A percentile compares a stretch with the other conserved stretches of the same genome.
Conservation (phyloP, 2,888 invertebrate species). For the Acleris sparsana region DNA sequence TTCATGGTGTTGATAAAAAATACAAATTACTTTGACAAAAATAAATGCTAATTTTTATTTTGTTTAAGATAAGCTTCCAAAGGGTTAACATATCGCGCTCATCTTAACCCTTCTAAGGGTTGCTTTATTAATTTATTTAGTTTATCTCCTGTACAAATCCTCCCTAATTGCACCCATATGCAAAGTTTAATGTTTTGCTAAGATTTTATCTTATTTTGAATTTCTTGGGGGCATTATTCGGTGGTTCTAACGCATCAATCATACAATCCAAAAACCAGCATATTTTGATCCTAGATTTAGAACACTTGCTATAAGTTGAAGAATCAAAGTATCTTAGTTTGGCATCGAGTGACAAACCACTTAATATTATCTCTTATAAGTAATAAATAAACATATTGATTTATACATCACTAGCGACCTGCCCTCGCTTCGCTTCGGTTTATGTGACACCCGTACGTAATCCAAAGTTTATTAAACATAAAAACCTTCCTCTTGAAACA, state of each 20-base stretch:
- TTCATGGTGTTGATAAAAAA: constrained; percentile 8
- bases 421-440: too few relatives aligned
- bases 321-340: too few relatives aligned
- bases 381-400: too few relatives aligned
- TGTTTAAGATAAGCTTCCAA: constrained; percentile 39
- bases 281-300: too few relatives aligned
- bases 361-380: too few relatives aligned
- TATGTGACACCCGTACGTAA: too few relatives aligned
- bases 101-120: constrained; percentile 75
- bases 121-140: constrained; percentile 81
- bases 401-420: too few relatives aligned
- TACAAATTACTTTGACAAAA: constrained; percentile 23
- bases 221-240: constrained; percentile 49
- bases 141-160: constrained; percentile 72
- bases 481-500: too few relatives aligned
- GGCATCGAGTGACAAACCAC: too few relatives aligned
- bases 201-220: constrained; percentile 70
- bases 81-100: constrained; percentile 69
- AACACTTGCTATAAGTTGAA: too few relatives aligned
- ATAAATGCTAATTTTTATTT: constrained; percentile 35
- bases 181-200: constrained; percentile 70
- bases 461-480: too few relatives aligned
- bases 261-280: background rate
- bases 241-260: background rate
- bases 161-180: constrained; percentile 65